Conservation (phyloP, 2,797 vertebrate species). For the Apogon hyalosoma region DNA sequence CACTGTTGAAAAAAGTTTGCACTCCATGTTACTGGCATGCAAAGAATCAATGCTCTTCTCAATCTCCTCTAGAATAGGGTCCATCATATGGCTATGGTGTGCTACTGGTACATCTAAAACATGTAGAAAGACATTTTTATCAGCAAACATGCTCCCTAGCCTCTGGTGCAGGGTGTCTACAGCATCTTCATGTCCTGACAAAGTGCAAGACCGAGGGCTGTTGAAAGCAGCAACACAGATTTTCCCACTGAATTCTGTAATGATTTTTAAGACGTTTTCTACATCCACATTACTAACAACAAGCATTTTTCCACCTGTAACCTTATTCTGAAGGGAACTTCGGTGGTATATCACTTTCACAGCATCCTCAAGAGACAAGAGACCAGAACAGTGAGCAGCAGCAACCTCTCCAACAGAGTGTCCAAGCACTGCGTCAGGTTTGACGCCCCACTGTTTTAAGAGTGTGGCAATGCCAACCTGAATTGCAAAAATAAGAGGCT, state of each 20-base stretch:
- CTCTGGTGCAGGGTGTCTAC: constrained; percentile 55
- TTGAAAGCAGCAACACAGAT: constrained; percentile 88
- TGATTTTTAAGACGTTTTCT: constrained; percentile 73
- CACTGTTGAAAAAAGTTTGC: constrained; percentile 88
- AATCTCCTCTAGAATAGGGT: constrained; percentile 82
- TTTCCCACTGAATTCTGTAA: constrained; percentile 75
- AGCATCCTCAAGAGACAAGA: constrained; percentile 89
- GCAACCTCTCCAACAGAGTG: constrained; percentile 90
- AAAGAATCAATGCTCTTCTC: constrained; percentile 74
- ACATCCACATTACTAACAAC: constrained; percentile 87
- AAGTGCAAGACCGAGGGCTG: constrained; percentile 87
- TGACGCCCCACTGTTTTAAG: constrained; percentile 87
- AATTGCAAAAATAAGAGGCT: constrained; percentile 88
- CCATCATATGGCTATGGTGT: constrained; percentile 92
- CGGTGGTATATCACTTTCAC: constrained; percentile 88
- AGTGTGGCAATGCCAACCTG: constrained; percentile 86
- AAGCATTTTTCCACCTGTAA: constrained; percentile 89
- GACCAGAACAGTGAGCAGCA: constrained; percentile 89
- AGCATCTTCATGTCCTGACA: constrained; percentile 84
- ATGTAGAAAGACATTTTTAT: constrained; percentile 85
- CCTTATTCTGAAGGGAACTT: constrained; percentile 85
- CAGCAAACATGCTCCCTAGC: constrained; percentile 61
- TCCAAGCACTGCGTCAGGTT: constrained; percentile 82
- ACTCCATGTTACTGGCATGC: constrained; percentile 54
- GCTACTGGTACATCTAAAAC: constrained; percentile 85